phyloP scores from a whole-genome alignment of 2,888 invertebrate genomes.

The Diarsia mendica region DNA sequence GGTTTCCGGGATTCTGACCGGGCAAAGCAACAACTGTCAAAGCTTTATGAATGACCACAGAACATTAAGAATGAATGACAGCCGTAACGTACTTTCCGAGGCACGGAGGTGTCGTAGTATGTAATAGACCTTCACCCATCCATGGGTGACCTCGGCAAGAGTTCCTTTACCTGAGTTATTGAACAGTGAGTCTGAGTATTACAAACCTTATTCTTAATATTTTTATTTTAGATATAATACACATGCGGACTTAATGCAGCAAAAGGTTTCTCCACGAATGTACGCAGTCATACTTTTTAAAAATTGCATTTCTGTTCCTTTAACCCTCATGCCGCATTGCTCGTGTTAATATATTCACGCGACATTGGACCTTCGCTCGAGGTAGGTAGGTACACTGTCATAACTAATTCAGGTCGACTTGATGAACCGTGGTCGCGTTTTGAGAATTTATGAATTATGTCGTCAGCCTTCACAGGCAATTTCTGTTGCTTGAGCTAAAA shows the following conservation, averaged over 20 bases:
- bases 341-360: conserved; percentile 64
- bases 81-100: too few relatives aligned
- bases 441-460: conserved; percentile 73
- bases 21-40: too few relatives aligned
- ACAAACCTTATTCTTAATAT: too few relatives aligned
- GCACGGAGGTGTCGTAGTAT: background rate
- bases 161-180: background rate
- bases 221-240: too few relatives aligned
- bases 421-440: conserved; percentile 71
- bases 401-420: conserved; percentile 73
- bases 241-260: background rate
- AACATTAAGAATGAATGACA: too few relatives aligned
- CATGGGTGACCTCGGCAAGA: background rate
- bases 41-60: too few relatives aligned
- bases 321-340: conserved; percentile 16
- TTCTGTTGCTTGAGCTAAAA: conserved; percentile 61
- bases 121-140: background rate
- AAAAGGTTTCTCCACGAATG: background rate
- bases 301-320: conserved; percentile 41
- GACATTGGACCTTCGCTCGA: conserved; percentile 63
- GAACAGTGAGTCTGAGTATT: background rate
- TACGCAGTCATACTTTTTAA: conserved; percentile 18
- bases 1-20: too few relatives aligned
- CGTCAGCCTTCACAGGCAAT: conserved; percentile 69
- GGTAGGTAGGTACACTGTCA: conserved; percentile 46